Evolutionary conservation across 2,888 invertebrate species (phyloP), one percentile per base, ranked within the genome.

Genomic region (Cerceris rybyensis): DNA sequence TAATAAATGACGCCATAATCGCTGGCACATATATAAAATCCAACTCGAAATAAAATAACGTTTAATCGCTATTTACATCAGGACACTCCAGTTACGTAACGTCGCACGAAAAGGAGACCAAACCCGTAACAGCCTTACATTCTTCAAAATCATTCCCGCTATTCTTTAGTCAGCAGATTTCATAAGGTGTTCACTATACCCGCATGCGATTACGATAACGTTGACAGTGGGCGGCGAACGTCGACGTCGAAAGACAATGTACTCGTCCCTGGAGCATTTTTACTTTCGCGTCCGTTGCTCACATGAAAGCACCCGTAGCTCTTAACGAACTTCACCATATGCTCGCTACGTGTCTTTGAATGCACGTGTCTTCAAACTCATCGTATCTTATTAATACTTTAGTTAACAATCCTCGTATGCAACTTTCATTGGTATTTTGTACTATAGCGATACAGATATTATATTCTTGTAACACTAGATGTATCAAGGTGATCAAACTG

Each of bases 261-360:
- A 63, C 77, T 50, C 60, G 77, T 60, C 75, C 73, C 61, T 75
- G 81, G 54, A 74, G 59, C 7, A 78, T 84, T 82, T 84, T 84
- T 78, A 81, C 84, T 84, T 85, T 85, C 81, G 72, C 71, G 75
- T 50, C n/a, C 17, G 65, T 72, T 74, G 81, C 77, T 73, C 84
- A 82, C 82, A 67, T 68, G 11, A 61, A 43, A n/a, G 55, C 76
- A 50, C 8, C 60, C 7, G 46, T 46, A 28, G 28, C 11, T 59
- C 41, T 41, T n/a, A 59, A 17, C 8, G 8, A n/a, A 41, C 13
- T 13, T 41, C 42, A 6, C 39, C 5, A n/a, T 59, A 42, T 4
- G 42, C 13, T 13, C n/a, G 41, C 42, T 39, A 57, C 7, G 16
- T 13, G 11, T 9, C 28, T 28, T 28, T 28, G 28, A 28, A 28